phyloP scores from a whole-genome alignment of 2,113 vertebrate species.

The Rhombomys opimus region DNA sequence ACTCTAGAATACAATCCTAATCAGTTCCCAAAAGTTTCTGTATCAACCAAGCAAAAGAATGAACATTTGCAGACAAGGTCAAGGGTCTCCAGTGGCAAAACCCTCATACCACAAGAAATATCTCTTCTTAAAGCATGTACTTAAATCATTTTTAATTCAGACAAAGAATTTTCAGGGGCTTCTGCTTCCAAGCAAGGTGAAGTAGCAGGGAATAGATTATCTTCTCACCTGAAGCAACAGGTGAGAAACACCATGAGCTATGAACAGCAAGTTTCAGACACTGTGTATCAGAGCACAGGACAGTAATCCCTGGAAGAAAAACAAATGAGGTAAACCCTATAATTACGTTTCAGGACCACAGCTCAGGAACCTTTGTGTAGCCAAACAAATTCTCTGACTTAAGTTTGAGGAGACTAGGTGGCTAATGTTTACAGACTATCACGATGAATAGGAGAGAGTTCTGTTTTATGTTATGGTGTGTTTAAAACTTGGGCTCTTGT shows the following conservation, averaged over 20 bases:
- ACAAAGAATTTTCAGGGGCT: not conserved
- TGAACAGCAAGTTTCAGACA: not conserved
- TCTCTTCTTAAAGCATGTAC: not conserved
- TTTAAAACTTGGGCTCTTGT: not conserved
- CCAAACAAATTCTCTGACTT: not conserved
- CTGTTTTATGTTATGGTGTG: not conserved
- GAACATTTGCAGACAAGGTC: not conserved
- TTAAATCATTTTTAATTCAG: conserved; percentile 6
- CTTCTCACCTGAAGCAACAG: not conserved
- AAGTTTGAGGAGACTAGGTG: not conserved
- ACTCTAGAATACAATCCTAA: conserved; percentile 18
- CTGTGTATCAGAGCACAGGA: not conserved
- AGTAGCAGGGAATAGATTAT: not conserved
- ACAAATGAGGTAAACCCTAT: not conserved
- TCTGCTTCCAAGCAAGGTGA: not conserved
- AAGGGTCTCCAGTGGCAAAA: not conserved
- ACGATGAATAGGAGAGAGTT: not conserved
- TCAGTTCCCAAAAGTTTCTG: not conserved
- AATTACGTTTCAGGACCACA: not conserved
- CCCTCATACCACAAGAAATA: not conserved
- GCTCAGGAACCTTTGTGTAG: not conserved
- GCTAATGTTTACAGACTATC: not conserved
- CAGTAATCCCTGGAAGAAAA: not conserved
- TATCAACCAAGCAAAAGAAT: not conserved
- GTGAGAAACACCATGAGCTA: not conserved